Base-by-base conservation (phyloP, 2,888 invertebrate species). In the Ormyrus pomaceus region DNA sequence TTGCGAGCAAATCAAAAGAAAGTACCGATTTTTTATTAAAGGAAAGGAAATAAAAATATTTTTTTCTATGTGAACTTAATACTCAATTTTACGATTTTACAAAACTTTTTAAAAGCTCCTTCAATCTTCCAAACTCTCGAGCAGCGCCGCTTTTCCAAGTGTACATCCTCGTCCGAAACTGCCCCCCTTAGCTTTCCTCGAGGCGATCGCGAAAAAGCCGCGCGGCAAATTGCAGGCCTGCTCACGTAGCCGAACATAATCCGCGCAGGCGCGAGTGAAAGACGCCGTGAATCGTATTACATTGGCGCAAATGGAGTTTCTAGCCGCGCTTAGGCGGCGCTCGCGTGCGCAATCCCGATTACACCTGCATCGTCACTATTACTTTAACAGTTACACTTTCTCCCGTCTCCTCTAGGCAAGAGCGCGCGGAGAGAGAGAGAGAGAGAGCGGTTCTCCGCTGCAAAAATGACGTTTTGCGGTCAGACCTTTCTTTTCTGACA, bases 331-430 rank as follows among this genome's bases (percentile, higher is more conserved):
- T 46, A n/a, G 45, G 66, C 71, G 48, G 55, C 71, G 77, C 83
- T 85, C 86, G 87, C 86, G 87, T 85, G 87, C 86, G 89, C 88
- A 89, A 89, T 88, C 86, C 84, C 86, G 89, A 89, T 90, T 89
- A 89, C 89, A 89, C 87, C 87, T 87, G 87, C 86, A 87, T 87
- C 87, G 86, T 87, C 86, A 85, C 87, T 87, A 86, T 89, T 89
- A 89, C 89, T 87, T 85, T 86, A 87, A 87, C 88, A 87, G 89
- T 89, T 89, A 88, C 87, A 89, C 89, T 89, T 89, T 89, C 89
- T 86, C 88, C 84, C 83, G 65, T 73, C 77, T 73, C 79, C 59
- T 72, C 68, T 70, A 65, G 70, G 48, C 61, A 53, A 10, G 58
- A 7, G 51, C 48, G 48, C 51, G 66, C 65, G 19, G 55, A 6